Percentiles rank a stretch among this genome's conserved stretches.
Evolutionary conservation across 2,797 vertebrate species (phyloP).

Genomic region (Pseudochirops cupreus): DNA sequence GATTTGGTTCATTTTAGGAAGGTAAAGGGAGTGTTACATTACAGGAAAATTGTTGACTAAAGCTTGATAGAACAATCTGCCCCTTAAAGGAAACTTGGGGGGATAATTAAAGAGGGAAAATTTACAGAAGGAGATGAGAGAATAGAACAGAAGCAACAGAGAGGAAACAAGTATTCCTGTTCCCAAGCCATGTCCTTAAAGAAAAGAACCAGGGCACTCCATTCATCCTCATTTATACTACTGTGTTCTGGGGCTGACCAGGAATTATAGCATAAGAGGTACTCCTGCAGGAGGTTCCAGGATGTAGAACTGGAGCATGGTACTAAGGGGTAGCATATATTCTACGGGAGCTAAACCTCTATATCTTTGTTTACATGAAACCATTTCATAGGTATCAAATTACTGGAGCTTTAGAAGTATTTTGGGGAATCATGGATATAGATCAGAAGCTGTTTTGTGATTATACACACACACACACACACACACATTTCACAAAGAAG

Average conservation of each 20-base stretch:
- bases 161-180: background rate
- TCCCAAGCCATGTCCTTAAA: conserved; percentile 2
- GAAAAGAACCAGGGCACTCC: background rate
- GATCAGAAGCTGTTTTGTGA: background rate
- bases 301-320: background rate
- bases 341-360: background rate
- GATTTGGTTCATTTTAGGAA: conserved; percentile 35
- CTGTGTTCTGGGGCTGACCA: background rate
- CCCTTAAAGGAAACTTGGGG: background rate
- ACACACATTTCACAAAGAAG: background rate
- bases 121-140: background rate
- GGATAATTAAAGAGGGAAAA: background rate
- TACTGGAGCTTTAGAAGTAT: background rate
- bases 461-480: background rate
- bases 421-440: background rate
- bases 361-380: background rate
- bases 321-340: background rate
- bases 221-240: background rate
- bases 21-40: background rate
- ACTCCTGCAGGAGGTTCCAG: background rate
- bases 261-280: background rate
- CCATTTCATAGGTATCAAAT: background rate
- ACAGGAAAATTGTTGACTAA: background rate
- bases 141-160: background rate
- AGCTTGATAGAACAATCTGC: background rate